phyloP scores from a whole-genome alignment of 1,140 invertebrate species.

The Tetramorium simillimum region DNA sequence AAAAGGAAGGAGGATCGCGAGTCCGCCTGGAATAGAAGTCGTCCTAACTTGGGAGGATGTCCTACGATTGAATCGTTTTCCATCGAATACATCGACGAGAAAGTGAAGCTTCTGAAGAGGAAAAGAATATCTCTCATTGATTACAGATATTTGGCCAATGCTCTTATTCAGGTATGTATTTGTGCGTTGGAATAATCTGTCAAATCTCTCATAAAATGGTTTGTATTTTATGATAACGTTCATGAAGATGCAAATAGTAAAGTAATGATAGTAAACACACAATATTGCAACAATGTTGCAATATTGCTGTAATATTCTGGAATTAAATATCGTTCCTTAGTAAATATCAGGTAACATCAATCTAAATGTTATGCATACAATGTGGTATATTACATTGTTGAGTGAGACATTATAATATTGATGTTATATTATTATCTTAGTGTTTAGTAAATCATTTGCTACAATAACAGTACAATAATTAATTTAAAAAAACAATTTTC shows the following conservation, averaged over 20 bases:
- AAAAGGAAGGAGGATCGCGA: constrained; percentile 75
- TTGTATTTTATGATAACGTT: neutral
- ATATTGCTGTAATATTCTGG: no score
- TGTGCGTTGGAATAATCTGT: neutral
- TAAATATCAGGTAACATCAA: no score
- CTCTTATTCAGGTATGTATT: constrained; percentile 79
- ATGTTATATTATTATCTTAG: no score
- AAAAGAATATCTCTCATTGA: constrained; percentile 73
- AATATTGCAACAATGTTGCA: no score
- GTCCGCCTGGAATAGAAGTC: constrained; percentile 69
- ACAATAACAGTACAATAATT: no score
- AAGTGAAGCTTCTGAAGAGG: constrained; percentile 75
- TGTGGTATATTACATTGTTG: no score
- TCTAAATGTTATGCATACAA: no score
- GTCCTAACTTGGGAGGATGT: constrained; percentile 74
- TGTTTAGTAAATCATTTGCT: no score
- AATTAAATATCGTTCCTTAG: no score
- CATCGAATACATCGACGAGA: constrained; percentile 64
- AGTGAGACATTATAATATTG: no score
- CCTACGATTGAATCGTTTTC: constrained; percentile 48
- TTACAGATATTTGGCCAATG: constrained; percentile 79
- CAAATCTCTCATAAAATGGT: neutral
- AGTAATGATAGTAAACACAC: no score
- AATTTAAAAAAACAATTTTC: no score
- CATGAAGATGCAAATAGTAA: neutral